Evolutionary conservation across 2,797 vertebrate species (phyloP).

Genomic region (Megaceryle alcyon): DNA sequence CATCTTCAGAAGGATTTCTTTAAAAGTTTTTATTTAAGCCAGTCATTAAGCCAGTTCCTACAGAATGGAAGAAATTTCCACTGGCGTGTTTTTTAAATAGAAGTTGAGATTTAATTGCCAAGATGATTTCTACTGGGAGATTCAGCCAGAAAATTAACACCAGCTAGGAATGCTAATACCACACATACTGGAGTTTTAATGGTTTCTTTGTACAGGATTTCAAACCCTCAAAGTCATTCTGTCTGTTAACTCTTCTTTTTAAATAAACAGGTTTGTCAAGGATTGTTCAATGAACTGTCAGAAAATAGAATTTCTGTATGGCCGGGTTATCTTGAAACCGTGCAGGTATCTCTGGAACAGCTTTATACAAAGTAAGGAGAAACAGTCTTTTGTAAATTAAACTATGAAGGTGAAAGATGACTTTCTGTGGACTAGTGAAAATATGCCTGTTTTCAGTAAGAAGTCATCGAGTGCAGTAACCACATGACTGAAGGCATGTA

Average conservation of each 20-base stretch:
- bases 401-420: background rate
- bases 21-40: background rate
- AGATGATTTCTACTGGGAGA: background rate
- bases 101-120: background rate
- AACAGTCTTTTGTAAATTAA: conserved; percentile 14
- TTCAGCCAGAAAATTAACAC: background rate
- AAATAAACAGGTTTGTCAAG: conserved; percentile 88
- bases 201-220: background rate
- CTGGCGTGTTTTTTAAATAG: background rate
- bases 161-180: background rate
- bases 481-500: background rate
- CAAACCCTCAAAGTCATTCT: background rate
- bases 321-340: conserved; percentile 92
- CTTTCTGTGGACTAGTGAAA: background rate
- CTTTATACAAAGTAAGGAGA: conserved; percentile 83
- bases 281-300: conserved; percentile 87
- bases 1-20: background rate
- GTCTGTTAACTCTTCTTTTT: conserved; percentile 9
- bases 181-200: background rate
- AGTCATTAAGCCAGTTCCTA: background rate
- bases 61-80: background rate
- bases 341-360: conserved; percentile 84
- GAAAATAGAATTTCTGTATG: conserved; percentile 87
- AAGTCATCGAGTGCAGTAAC: background rate
- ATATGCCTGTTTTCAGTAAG: background rate